A percentile compares a stretch with the other conserved stretches of the same genome.
Evolutionary conservation across 2,888 invertebrate species (phyloP).

Genomic region (Calephelis perditalis): DNA sequence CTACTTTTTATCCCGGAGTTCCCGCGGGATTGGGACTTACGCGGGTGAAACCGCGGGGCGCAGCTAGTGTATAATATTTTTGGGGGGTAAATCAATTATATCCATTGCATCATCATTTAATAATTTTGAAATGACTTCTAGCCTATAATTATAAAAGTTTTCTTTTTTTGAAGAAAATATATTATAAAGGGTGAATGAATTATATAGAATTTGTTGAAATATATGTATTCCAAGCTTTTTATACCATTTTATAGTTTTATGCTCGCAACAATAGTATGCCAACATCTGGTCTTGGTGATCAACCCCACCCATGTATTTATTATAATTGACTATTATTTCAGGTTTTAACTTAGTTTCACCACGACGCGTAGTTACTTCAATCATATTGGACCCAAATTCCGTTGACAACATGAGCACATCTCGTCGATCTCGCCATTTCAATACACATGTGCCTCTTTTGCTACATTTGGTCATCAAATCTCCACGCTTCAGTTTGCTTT

Average conservation of each 20-base stretch:
- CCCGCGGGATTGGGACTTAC: no score
- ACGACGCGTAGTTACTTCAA: neutral
- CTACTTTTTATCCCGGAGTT: no score
- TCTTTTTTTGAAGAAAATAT: neutral
- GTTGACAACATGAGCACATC: neutral
- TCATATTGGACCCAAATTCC: neutral
- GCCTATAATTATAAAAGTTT: neutral
- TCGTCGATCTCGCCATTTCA: neutral
- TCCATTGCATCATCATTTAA: neutral
- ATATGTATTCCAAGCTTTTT: slow-evolving; percentile 1
- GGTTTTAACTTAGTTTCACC: neutral
- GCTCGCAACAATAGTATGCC: neutral
- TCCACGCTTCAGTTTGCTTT: neutral
- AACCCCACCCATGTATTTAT: neutral
- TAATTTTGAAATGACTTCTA: slow-evolving; percentile 6
- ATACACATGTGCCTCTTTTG: neutral
- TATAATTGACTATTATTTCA: neutral
- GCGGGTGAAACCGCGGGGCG: no score
- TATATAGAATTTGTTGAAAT: neutral
- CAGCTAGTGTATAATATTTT: neutral
- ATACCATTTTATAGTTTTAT: neutral
- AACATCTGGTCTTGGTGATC: neutral
- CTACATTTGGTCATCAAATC: neutral
- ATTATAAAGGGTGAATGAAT: neutral
- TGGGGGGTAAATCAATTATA: neutral